phyloP scores from a whole-genome alignment of 2,888 invertebrate genomes.

The Trypoxylon attenuatum region DNA sequence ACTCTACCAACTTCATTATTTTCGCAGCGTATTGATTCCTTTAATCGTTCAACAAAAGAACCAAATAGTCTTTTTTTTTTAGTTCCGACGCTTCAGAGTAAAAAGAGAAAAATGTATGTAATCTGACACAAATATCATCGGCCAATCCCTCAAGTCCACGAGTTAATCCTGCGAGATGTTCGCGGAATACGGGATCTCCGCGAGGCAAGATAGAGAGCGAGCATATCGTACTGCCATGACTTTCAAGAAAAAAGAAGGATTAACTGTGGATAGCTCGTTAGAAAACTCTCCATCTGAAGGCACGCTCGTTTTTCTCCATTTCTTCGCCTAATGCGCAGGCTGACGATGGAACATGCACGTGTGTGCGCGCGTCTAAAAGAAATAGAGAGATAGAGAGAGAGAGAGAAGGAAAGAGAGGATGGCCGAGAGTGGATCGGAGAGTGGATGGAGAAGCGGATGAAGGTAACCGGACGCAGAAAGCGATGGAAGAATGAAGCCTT shows the following conservation, averaged over 20 bases:
- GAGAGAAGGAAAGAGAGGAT: not conserved
- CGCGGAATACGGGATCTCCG: conserved; percentile 17
- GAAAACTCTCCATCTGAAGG: conserved; percentile 47
- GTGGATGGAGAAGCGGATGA: no score
- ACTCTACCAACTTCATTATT: conserved; percentile 14
- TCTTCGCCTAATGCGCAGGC: conserved; percentile 39
- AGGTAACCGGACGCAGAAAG: no score
- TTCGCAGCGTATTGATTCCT: no score
- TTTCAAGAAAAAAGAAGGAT: conserved; percentile 56
- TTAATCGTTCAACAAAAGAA: no score
- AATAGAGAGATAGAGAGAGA: conserved; percentile 13
- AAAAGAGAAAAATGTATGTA: no score
- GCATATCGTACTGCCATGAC: conserved; percentile 36
- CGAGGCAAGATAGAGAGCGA: conserved; percentile 34
- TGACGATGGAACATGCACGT: conserved; percentile 20
- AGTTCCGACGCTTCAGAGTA: no score
- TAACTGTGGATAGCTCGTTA: conserved; percentile 50
- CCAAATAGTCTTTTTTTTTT: no score
- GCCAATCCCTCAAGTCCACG: no score
- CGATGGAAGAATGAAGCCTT: no score
- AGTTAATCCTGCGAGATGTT: conserved; percentile 40
- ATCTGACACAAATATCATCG: no score
- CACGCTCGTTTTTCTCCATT: conserved; percentile 47
- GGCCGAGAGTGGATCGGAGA: conserved; percentile 11
- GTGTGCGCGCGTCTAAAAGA: conserved; percentile 24